These are phyloP conservation scores for Pygmarrhopalites habei DNA, from an alignment of 1,140 invertebrate species.

Conservation along the genomic window DNA sequence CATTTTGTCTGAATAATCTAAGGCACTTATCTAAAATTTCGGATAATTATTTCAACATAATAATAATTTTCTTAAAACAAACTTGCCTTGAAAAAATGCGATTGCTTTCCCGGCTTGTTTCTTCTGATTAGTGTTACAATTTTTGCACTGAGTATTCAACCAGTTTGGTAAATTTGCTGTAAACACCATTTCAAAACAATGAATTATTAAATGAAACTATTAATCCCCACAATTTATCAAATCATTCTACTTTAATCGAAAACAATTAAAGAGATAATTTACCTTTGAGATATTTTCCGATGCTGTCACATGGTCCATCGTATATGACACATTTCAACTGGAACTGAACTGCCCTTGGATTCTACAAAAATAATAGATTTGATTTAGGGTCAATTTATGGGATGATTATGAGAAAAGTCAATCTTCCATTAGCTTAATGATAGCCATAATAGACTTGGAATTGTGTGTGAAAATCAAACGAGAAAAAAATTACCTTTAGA, in stretches of 20 bases:
- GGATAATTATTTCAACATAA: too few species aligned
- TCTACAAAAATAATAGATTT: constrained; percentile 26
- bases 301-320: constrained; percentile 31
- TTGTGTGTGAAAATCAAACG: background rate
- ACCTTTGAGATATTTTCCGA: constrained; percentile 38
- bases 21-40: too few species aligned
- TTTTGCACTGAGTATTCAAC: constrained; percentile 35
- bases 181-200: background rate
- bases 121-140: constrained; percentile 32
- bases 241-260: too few species aligned
- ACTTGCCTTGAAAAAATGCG: constrained; percentile 35
- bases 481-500: constrained; percentile 25
- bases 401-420: background rate
- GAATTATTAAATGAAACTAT: too few species aligned
- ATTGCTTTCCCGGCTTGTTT: constrained; percentile 32
- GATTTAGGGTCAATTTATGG: background rate
- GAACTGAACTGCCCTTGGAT: constrained; percentile 34
- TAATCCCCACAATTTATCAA: too few species aligned
- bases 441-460: background rate
- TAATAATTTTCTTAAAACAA: too few species aligned
- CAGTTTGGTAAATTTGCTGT: constrained; percentile 31
- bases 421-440: constrained; percentile 6
- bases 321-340: constrained; percentile 37
- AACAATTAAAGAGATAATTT: too few species aligned
- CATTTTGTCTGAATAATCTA: too few species aligned